A percentile compares a stretch with the other conserved stretches of the same genome.
Conservation (phyloP, 1,140 invertebrate genomes). For the Drosophila pandora region DNA sequence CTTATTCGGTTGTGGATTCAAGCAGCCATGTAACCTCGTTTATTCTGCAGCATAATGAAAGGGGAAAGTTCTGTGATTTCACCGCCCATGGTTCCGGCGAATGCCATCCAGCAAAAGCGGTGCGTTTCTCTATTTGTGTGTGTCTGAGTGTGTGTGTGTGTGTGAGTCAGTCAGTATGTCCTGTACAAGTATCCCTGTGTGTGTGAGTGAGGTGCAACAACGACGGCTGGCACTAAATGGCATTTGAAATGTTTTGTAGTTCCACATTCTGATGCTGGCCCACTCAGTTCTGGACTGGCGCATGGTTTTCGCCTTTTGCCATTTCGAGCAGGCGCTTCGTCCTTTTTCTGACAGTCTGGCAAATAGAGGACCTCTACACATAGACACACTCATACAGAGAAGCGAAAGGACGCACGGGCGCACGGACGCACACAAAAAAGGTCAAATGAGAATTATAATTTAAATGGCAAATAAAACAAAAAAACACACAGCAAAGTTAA, state of each 20-base stretch:
- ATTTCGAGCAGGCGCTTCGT: conserved; percentile 53
- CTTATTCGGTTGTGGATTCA: conserved; percentile 62
- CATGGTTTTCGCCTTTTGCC: conserved; percentile 55
- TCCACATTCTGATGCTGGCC: conserved; percentile 43
- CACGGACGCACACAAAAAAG: conserved; percentile 42
- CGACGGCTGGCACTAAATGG: conserved; percentile 61
- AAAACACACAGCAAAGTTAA: conserved; percentile 41
- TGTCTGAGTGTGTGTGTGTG: conserved; percentile 19
- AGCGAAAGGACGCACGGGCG: conserved; percentile 1
- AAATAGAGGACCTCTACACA: conserved; percentile 41
- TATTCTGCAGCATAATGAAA: conserved; percentile 71
- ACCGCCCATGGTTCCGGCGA: conserved; percentile 58
- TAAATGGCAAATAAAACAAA: conserved; percentile 62
- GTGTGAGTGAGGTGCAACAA: conserved; percentile 49
- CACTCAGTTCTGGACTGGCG: conserved; percentile 16
- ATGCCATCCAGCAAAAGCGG: conserved; percentile 31
- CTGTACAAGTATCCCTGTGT: conserved; percentile 21
- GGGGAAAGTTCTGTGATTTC: conserved; percentile 62
- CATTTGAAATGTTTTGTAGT: conserved; percentile 67
- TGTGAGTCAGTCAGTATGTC: conserved; percentile 1
- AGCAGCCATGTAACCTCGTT: conserved; percentile 68
- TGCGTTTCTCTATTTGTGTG: conserved; percentile 1
- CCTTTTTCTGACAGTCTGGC: conserved; percentile 46
- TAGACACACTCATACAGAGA: conserved; percentile 10
- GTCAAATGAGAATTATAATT: conserved; percentile 64